These are phyloP conservation scores for Leucophenga montana DNA, from an alignment of 2,888 invertebrate genomes.

Conservation along the genomic window DNA sequence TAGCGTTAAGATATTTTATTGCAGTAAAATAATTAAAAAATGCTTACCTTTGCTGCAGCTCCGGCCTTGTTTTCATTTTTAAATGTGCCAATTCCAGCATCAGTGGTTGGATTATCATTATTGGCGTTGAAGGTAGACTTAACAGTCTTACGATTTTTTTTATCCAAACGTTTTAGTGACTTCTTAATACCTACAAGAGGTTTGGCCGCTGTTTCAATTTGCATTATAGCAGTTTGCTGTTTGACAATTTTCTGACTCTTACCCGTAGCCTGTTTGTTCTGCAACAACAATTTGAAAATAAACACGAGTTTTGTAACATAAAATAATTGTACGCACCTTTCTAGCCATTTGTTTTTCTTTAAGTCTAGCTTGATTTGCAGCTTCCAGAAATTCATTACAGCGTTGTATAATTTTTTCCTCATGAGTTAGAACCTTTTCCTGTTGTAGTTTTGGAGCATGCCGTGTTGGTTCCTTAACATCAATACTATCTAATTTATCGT, in stretches of 20 bases:
- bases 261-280: too few relatives aligned
- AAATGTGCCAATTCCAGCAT: background rate
- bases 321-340: too few relatives aligned
- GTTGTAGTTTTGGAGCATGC: background rate
- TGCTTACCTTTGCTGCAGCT: too few relatives aligned
- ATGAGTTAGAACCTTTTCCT: background rate
- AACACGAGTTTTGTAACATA: background rate
- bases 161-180: slow-evolving; percentile 49
- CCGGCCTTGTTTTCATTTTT: too few relatives aligned
- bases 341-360: slow-evolving; percentile 49
- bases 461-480: background rate
- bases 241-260: slow-evolving; percentile 24
- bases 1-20: slow-evolving; percentile 9
- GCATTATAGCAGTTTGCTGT: background rate
- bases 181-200: slow-evolving; percentile 37
- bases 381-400: slow-evolving; percentile 62
- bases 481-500: background rate
- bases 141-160: slow-evolving; percentile 32
- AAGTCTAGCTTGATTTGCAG: slow-evolving; percentile 61
- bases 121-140: slow-evolving; percentile 1
- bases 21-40: background rate
- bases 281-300: too few relatives aligned
- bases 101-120: slow-evolving; percentile 8
- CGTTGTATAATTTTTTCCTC: slow-evolving; percentile 49
- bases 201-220: background rate